A percentile compares a stretch with the other conserved stretches of the same genome.
Evolutionary conservation across 2,888 invertebrate genomes (phyloP).

Genomic region (Cheilosia grossa): DNA sequence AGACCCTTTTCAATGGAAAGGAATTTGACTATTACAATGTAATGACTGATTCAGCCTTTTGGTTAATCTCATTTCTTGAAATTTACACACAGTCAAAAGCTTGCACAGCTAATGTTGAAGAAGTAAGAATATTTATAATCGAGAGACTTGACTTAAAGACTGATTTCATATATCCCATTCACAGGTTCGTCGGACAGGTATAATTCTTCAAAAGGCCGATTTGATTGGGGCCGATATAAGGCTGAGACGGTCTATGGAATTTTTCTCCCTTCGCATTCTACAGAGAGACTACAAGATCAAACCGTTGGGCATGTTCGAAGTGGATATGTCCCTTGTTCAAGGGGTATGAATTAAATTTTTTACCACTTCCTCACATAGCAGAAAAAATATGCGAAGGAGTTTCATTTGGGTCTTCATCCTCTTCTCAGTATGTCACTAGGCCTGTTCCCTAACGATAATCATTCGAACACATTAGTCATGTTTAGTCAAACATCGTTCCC

Average conservation of each 20-base stretch:
- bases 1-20: constrained; percentile 78
- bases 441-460: no score
- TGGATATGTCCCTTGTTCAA: constrained; percentile 78
- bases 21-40: constrained; percentile 79
- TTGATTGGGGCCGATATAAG: constrained; percentile 78
- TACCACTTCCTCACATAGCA: no score
- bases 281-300: constrained; percentile 78
- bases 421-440: no score
- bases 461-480: no score
- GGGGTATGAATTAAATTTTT: constrained; percentile 36
- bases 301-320: constrained; percentile 79
- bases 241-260: constrained; percentile 78
- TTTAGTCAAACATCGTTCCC: no score
- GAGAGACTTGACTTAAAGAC: no score
- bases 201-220: constrained; percentile 78
- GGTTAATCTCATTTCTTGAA: constrained; percentile 79
- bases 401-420: no score
- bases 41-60: constrained; percentile 79
- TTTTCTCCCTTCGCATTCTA: constrained; percentile 78
- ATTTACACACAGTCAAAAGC: constrained; percentile 77
- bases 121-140: constrained; percentile 60
- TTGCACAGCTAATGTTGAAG: constrained; percentile 75
- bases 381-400: no score
- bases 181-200: constrained; percentile 77
- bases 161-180: background rate